phyloP scores from a whole-genome alignment of 2,888 invertebrate genomes.

The Pseudococcus longispinus region DNA sequence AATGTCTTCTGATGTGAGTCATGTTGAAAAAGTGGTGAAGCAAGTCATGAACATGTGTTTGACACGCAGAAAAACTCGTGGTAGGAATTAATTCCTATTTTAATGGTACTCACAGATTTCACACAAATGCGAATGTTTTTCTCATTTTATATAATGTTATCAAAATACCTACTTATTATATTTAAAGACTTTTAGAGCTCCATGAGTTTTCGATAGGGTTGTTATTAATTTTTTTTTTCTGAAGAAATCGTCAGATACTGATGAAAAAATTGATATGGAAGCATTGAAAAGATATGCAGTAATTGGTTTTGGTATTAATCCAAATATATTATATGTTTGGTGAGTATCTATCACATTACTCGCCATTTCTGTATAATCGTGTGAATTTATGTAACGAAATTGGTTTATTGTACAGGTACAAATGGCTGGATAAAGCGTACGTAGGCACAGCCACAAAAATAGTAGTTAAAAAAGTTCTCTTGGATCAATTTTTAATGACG shows the following conservation, averaged over 20 bases:
- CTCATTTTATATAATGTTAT: not conserved
- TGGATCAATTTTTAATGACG: slow-evolving; percentile 80
- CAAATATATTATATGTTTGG: slow-evolving; percentile 71
- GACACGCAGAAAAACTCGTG: not conserved
- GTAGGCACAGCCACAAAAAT: slow-evolving; percentile 71
- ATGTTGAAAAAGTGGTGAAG: not conserved
- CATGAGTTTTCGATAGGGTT: not conserved
- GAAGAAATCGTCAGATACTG: slow-evolving; percentile 60
- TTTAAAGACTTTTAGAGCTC: slow-evolving; percentile 22
- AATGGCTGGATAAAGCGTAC: slow-evolving; percentile 75
- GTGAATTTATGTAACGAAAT: not conserved
- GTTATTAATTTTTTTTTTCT: slow-evolving; percentile 36
- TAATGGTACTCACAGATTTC: not conserved
- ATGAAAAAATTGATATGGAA: slow-evolving; percentile 64
- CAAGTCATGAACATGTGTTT: slow-evolving; percentile 16
- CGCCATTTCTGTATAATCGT: not conserved
- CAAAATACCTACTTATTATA: too few relatives aligned
- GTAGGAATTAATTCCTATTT: not conserved
- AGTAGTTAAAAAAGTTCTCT: slow-evolving; percentile 73
- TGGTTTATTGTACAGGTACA: slow-evolving; percentile 71
- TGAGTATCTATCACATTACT: slow-evolving; percentile 61
- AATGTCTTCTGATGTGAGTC: not conserved
- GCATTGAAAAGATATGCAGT: slow-evolving; percentile 69
- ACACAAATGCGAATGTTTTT: not conserved
- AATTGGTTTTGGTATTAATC: slow-evolving; percentile 70